A percentile compares a stretch with the other conserved stretches of the same genome.
Evolutionary conservation across 2,113 vertebrate species (phyloP).

Genomic region (Amphiprion ocellaris): DNA sequence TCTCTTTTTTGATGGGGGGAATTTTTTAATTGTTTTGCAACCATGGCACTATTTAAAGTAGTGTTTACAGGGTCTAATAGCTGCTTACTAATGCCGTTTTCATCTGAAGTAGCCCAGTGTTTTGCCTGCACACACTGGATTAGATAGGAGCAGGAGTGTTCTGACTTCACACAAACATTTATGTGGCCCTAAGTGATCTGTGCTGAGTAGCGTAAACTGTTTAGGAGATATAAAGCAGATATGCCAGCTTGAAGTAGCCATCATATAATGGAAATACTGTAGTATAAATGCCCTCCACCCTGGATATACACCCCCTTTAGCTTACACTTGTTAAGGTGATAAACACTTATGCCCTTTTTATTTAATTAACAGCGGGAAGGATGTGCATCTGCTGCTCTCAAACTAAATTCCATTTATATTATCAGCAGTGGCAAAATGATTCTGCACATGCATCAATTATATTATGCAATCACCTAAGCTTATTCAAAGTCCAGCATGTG

Average conservation of each 20-base stretch:
- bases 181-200: conserved; percentile 28
- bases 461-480: neutral
- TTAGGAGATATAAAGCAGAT: conserved; percentile 27
- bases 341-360: conserved; percentile 57
- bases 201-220: conserved; percentile 43
- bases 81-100: neutral
- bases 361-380: conserved; percentile 45
- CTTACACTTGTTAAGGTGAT: conserved; percentile 32
- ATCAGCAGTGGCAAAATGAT: conserved; percentile 32
- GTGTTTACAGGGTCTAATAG: neutral
- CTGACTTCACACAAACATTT: conserved; percentile 19
- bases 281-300: conserved; percentile 27
- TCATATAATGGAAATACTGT: conserved; percentile 49
- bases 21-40: too few relatives aligned
- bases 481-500: neutral
- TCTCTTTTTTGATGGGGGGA: neutral
- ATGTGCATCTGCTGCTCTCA: conserved; percentile 25
- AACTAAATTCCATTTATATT: conserved; percentile 20
- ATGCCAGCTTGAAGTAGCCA: conserved; percentile 13
- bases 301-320: neutral
- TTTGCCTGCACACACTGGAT: conserved; percentile 6
- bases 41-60: neutral
- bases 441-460: neutral
- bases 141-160: neutral
- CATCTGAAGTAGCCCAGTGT: neutral